A percentile compares a stretch with the other conserved stretches of the same genome.
phyloP scores from a whole-genome alignment of 1,140 invertebrate genomes.

The Oreohelix idahoensis region DNA sequence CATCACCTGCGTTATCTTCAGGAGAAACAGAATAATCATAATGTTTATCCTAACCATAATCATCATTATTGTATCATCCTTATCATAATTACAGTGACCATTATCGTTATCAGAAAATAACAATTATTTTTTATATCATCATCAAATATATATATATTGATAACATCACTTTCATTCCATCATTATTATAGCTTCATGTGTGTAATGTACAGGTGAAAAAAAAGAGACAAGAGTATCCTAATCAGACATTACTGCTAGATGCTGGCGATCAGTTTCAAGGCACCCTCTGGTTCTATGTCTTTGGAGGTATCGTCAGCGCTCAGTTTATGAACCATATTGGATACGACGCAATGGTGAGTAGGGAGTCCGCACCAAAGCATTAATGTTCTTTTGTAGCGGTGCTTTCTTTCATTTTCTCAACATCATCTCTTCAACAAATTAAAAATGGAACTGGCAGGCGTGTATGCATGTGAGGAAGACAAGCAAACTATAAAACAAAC shows the following conservation, averaged over 20 bases:
- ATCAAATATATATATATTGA: not conserved
- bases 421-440: no score
- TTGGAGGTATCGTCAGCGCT: constrained; percentile 83
- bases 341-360: constrained; percentile 86
- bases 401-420: no score
- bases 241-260: constrained; percentile 80
- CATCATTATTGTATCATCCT: no score
- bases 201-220: constrained; percentile 70
- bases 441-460: no score
- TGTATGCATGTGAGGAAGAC: no score
- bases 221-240: constrained; percentile 46
- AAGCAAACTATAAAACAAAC: no score
- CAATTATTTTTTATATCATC: not conserved
- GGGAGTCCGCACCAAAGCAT: no score
- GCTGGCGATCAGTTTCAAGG: constrained; percentile 93
- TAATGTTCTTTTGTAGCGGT: no score
- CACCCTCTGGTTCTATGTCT: constrained; percentile 85
- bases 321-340: constrained; percentile 84
- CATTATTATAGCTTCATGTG: not conserved
- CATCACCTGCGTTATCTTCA: no score
- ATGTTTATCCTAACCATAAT: no score
- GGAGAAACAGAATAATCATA: no score
- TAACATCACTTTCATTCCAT: not conserved
- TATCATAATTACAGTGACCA: no score
- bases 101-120: not conserved